Conservation (phyloP, 1,140 invertebrate species). For the Ostrea edulis region DNA sequence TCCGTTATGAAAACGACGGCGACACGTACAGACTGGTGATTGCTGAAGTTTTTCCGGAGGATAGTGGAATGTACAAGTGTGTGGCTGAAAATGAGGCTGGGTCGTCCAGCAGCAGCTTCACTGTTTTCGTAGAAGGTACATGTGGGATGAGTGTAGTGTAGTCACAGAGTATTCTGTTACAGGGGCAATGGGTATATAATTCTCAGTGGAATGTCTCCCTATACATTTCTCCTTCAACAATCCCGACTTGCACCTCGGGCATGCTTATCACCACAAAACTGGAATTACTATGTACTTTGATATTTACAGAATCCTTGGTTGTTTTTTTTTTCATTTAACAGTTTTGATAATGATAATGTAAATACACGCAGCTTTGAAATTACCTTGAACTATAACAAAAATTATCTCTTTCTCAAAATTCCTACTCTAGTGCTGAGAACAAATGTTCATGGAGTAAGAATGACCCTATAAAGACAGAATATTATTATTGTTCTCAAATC, state of each 20-base stretch:
- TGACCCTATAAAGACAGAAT: neutral
- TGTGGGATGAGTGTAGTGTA: neutral
- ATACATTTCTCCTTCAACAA: neutral
- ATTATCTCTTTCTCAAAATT: neutral
- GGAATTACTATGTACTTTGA: neutral
- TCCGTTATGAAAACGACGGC: constrained; percentile 93
- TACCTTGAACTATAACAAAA: neutral
- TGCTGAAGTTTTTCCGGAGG: constrained; percentile 95
- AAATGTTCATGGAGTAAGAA: no score
- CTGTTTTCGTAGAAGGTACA: constrained; percentile 73
- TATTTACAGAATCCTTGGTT: neutral
- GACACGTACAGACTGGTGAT: constrained; percentile 94
- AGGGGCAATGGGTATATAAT: neutral
- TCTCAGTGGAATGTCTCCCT: neutral
- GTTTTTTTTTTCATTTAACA: neutral
- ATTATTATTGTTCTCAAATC: neutral
- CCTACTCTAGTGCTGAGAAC: neutral
- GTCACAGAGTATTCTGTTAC: neutral
- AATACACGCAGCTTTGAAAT: neutral
- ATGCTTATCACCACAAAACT: neutral
- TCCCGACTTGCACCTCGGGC: neutral
- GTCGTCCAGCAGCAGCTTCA: constrained; percentile 81
- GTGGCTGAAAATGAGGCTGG: constrained; percentile 93
- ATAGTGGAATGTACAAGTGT: constrained; percentile 96
- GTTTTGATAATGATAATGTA: neutral